Conservation (phyloP, 53 echinoderm and acorn worm species). For the Temnopleurus reevesii region DNA sequence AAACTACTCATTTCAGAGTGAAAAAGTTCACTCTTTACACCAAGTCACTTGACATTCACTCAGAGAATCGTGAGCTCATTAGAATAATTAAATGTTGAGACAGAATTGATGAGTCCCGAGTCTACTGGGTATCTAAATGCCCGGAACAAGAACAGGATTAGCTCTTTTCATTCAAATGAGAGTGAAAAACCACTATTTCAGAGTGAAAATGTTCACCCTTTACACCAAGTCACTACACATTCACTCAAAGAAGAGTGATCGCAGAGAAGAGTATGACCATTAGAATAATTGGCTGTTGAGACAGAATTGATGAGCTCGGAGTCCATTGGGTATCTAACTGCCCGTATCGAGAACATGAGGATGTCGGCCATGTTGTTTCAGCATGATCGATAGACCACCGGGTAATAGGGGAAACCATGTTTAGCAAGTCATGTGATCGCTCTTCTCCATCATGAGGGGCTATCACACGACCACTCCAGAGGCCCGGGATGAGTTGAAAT, state of each 20-base stretch:
- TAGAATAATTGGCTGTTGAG: conserved; percentile 17
- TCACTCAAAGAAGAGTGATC: neutral
- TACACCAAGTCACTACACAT: neutral
- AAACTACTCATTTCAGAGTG: too few relatives aligned
- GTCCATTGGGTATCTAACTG: conserved; percentile 16
- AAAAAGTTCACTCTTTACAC: too few relatives aligned
- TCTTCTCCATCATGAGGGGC: neutral
- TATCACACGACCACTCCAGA: too few relatives aligned
- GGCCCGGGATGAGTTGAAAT: too few relatives aligned
- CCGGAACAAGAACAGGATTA: neutral
- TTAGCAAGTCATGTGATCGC: conserved; percentile 2
- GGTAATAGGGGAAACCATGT: neutral
- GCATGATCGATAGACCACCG: conserved; percentile 1
- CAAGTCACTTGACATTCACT: too few relatives aligned
- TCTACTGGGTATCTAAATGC: neutral
- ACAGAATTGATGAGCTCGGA: neutral
- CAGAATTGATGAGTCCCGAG: neutral
- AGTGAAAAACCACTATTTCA: neutral
- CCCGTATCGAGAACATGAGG: neutral
- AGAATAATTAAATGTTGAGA: too few relatives aligned
- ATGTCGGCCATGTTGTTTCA: conserved; percentile 27
- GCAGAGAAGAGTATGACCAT: too few relatives aligned
- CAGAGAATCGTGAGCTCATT: too few relatives aligned
- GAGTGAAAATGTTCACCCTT: too few relatives aligned
- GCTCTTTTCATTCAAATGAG: neutral